Evolutionary conservation across 2,797 vertebrate species (phyloP).

Genomic region (Babyrousa celebensis): DNA sequence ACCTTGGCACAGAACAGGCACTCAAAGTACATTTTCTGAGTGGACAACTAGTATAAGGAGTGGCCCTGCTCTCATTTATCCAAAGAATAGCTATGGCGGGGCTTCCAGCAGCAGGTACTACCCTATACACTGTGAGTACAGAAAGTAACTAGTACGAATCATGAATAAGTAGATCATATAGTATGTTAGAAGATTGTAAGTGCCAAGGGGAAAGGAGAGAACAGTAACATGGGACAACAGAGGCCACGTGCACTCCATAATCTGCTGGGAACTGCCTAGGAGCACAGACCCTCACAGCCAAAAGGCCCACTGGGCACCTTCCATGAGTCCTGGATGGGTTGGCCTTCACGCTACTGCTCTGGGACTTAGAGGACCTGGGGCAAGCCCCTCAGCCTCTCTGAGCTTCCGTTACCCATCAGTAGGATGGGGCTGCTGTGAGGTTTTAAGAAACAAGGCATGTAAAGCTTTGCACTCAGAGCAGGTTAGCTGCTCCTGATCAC

Average conservation of each 20-base stretch:
- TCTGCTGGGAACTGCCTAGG: rapidly evolving
- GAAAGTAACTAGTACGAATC: neutral
- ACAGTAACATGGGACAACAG: too few relatives aligned
- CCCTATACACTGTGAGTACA: neutral
- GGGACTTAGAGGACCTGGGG: too few relatives aligned
- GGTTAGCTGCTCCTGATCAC: neutral
- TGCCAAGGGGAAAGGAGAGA: neutral
- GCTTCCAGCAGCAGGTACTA: neutral
- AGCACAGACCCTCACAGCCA: neutral
- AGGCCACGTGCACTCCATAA: neutral
- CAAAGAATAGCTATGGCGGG: neutral
- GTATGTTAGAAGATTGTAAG: neutral
- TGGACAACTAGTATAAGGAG: neutral
- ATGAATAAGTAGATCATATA: neutral
- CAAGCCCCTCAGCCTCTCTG: too few relatives aligned
- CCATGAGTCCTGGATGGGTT: rapidly evolving
- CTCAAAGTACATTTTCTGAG: neutral
- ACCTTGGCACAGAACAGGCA: rapidly evolving
- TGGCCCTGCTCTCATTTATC: neutral
- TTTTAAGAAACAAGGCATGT: neutral
- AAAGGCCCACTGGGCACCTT: neutral
- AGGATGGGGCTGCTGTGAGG: neutral
- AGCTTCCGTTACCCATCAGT: neutral
- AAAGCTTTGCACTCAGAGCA: too few relatives aligned
- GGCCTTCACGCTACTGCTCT: neutral